These are phyloP conservation scores for Fistularia tabacaria DNA, from an alignment of 2,797 vertebrate genomes.

Conservation along the genomic window DNA sequence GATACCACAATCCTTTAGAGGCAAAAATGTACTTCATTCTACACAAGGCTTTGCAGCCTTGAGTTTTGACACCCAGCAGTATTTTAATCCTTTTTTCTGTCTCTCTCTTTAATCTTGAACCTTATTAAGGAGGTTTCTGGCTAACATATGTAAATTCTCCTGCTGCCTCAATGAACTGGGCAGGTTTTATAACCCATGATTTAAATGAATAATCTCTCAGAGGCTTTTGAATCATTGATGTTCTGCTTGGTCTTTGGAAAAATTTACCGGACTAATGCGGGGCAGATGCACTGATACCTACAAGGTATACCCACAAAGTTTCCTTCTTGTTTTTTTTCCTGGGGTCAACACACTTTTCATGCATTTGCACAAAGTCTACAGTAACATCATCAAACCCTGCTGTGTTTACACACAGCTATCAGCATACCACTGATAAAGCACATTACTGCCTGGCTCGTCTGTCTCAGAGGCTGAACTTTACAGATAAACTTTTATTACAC, in stretches of 20 bases:
- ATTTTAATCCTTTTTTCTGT: constrained; percentile 13
- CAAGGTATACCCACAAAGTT: constrained; percentile 11
- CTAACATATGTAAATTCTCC: constrained; percentile 39
- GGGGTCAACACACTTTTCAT: constrained; percentile 34
- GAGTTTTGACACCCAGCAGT: too few species aligned
- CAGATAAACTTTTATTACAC: constrained; percentile 52
- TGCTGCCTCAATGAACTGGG: not conserved
- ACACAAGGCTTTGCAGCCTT: constrained; percentile 21
- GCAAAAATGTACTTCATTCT: constrained; percentile 1
- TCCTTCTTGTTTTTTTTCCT: constrained; percentile 19
- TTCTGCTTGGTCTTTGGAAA: constrained; percentile 7
- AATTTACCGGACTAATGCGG: constrained; percentile 23
- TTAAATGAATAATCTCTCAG: not conserved
- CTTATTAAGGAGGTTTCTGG: constrained; percentile 14
- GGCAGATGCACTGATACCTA: constrained; percentile 35
- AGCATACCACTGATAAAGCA: constrained; percentile 37
- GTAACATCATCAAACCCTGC: constrained; percentile 43
- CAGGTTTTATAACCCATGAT: not conserved
- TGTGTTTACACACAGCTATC: constrained; percentile 44
- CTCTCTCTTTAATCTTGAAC: constrained; percentile 16
- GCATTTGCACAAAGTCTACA: constrained; percentile 24
- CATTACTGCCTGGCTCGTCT: constrained; percentile 2
- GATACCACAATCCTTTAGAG: constrained; percentile 45
- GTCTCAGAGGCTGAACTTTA: constrained; percentile 12
- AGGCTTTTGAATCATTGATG: constrained; percentile 12